Evolutionary conservation across 2,888 invertebrate species (phyloP).

Genomic region (Tenthredo distinguenda): DNA sequence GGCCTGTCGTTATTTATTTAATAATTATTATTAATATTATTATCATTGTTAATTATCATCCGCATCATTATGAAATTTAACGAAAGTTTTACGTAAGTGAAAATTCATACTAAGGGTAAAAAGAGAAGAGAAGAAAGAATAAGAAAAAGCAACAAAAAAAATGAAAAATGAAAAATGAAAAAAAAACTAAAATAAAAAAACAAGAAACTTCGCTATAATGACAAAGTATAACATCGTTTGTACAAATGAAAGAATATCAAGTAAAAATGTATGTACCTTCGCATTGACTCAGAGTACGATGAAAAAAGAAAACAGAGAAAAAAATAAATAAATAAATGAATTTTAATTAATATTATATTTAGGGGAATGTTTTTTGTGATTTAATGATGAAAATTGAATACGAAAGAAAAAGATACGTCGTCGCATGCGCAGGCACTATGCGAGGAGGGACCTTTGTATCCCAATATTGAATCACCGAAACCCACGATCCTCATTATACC

Average conservation of each 20-base stretch:
- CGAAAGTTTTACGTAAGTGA: constrained; percentile 24
- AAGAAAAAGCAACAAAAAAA: neutral
- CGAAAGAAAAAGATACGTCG: constrained; percentile 39
- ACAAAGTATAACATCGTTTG: constrained; percentile 58
- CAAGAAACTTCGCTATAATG: constrained; percentile 45
- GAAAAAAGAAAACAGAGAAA: constrained; percentile 53
- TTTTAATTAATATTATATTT: constrained; percentile 34
- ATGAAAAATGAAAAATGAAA: constrained; percentile 54
- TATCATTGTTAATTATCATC: constrained; percentile 19
- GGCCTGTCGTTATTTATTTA: constrained; percentile 40
- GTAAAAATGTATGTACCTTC: constrained; percentile 56
- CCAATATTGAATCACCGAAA: constrained; percentile 12
- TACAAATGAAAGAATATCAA: constrained; percentile 59
- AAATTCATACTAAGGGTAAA: constrained; percentile 9
- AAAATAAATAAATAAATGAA: neutral
- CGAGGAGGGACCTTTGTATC: constrained; percentile 33
- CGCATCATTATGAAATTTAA: constrained; percentile 41
- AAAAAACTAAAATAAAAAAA: constrained; percentile 47
- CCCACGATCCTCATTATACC: constrained; percentile 22
- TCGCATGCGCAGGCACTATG: constrained; percentile 58
- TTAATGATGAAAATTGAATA: neutral
- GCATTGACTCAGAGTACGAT: constrained; percentile 56
- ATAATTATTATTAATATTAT: constrained; percentile 21
- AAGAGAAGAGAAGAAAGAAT: neutral
- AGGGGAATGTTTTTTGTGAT: constrained; percentile 18